Conservation (phyloP, 1,140 invertebrate genomes). For the Dinothrombium tinctorium region DNA sequence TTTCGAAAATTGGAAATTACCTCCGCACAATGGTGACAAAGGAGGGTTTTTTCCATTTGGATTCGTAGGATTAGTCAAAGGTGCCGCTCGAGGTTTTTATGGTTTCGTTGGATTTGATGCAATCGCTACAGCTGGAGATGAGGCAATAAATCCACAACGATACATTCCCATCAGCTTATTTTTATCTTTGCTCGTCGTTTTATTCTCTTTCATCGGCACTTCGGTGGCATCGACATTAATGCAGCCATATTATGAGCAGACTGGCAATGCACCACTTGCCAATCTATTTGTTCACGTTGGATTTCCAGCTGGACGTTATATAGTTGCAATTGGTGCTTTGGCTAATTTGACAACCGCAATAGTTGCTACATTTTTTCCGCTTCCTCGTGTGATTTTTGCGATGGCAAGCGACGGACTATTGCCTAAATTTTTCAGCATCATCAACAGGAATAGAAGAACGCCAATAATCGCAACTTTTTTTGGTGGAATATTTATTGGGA, state of each 20-base stretch:
- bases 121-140: slow-evolving; percentile 57
- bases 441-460: slow-evolving; percentile 38
- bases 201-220: slow-evolving; percentile 57
- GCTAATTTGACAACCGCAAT: slow-evolving; percentile 47
- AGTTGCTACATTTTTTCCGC: slow-evolving; percentile 85
- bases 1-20: slow-evolving; percentile 42
- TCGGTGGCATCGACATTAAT: slow-evolving; percentile 69
- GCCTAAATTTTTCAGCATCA: slow-evolving; percentile 32
- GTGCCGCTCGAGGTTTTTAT: slow-evolving; percentile 70
- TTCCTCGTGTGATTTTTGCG: slow-evolving; percentile 78
- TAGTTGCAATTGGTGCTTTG: slow-evolving; percentile 49
- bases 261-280: slow-evolving; percentile 36
- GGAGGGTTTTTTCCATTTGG: slow-evolving; percentile 66
- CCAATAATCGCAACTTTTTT: slow-evolving; percentile 54
- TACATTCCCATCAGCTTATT: slow-evolving; percentile 66
- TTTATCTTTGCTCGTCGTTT: slow-evolving; percentile 47
- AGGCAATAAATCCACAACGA: slow-evolving; percentile 64
- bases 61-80: slow-evolving; percentile 35
- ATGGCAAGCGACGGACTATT: slow-evolving; percentile 83
- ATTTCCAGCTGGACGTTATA: slow-evolving; percentile 41
- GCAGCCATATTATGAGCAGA: slow-evolving; percentile 44
- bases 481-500: slow-evolving; percentile 53
- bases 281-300: slow-evolving; percentile 41
- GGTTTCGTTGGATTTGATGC: slow-evolving; percentile 74
- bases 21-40: slow-evolving; percentile 20